These are phyloP conservation scores for Sebastes goodei DNA, from an alignment of 2,797 vertebrate species.

Conservation along the genomic window DNA sequence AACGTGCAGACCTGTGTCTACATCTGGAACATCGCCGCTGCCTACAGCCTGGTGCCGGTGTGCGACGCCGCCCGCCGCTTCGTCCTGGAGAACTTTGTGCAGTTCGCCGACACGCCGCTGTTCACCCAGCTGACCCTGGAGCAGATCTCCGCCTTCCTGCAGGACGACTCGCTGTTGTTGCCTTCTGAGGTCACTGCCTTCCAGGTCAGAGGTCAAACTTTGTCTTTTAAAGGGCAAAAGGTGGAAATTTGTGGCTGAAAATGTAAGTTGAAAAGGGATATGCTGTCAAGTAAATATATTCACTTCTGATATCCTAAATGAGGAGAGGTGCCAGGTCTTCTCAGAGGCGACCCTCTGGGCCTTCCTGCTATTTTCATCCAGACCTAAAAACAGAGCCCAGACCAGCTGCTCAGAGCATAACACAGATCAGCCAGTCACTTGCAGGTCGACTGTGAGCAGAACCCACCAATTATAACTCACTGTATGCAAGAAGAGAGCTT, in stretches of 20 bases:
- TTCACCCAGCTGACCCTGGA: constrained; percentile 87
- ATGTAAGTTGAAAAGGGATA: background rate
- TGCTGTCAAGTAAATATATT: rapidly evolving
- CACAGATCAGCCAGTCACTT: constrained; percentile 15
- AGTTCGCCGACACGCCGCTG: constrained; percentile 84
- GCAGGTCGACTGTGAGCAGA: constrained; percentile 19
- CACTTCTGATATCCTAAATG: background rate
- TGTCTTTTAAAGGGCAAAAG: background rate
- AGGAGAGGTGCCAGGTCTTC: constrained; percentile 1
- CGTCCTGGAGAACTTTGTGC: constrained; percentile 85
- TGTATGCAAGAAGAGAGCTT: background rate
- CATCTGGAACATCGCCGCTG: constrained; percentile 86
- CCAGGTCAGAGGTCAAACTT: constrained; percentile 78
- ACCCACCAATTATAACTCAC: constrained; percentile 31
- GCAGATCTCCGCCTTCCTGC: constrained; percentile 85
- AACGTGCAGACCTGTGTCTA: constrained; percentile 88
- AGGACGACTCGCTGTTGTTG: constrained; percentile 83
- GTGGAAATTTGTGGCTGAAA: background rate
- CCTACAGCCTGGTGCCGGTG: constrained; percentile 81
- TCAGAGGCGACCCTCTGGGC: background rate
- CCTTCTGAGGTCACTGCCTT: constrained; percentile 85
- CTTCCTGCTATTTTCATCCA: constrained; percentile 61
- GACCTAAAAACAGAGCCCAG: constrained; percentile 61
- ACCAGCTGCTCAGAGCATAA: constrained; percentile 60
- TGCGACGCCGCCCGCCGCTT: constrained; percentile 81